Percentiles rank a stretch among this genome's conserved stretches.
Conservation (phyloP, 2,113 vertebrate genomes). For the Clupea harengus region DNA sequence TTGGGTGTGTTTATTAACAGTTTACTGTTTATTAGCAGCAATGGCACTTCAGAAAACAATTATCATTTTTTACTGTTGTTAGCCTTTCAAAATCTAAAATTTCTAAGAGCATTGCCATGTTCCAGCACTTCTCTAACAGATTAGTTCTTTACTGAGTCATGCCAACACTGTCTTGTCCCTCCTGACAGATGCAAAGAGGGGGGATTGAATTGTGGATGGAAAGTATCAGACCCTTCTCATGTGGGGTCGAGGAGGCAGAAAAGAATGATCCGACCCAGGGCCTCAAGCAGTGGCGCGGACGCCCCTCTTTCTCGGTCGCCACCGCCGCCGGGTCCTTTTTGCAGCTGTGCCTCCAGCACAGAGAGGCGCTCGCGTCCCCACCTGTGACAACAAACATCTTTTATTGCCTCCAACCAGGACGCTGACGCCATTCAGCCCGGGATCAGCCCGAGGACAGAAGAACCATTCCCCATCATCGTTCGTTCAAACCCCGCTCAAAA, state of each 20-base stretch:
- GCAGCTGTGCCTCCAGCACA: slow-evolving; percentile 60
- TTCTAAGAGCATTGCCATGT: no score
- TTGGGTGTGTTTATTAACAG: no score
- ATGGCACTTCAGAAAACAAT: no score
- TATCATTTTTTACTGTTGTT: no score
- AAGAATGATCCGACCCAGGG: slow-evolving; percentile 33
- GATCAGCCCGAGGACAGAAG: slow-evolving; percentile 53
- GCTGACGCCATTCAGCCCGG: slow-evolving; percentile 55
- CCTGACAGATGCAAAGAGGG: not conserved
- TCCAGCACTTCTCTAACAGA: no score
- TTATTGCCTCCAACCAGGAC: slow-evolving; percentile 61
- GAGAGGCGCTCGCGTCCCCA: slow-evolving; percentile 56
- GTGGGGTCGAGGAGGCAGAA: slow-evolving; percentile 32
- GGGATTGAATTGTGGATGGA: slow-evolving; percentile 5
- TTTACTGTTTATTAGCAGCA: no score
- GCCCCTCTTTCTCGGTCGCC: not conserved
- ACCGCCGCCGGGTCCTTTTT: slow-evolving; percentile 40
- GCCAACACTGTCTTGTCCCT: no score
- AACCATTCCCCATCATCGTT: slow-evolving; percentile 11
- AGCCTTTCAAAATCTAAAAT: no score
- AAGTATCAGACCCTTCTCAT: not conserved
- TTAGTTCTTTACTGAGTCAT: no score
- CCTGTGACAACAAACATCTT: slow-evolving; percentile 70
- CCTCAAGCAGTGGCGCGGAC: slow-evolving; percentile 41
- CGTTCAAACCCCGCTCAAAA: not conserved